Conservation (phyloP, 2,888 invertebrate species). For the Tinea trinotella region DNA sequence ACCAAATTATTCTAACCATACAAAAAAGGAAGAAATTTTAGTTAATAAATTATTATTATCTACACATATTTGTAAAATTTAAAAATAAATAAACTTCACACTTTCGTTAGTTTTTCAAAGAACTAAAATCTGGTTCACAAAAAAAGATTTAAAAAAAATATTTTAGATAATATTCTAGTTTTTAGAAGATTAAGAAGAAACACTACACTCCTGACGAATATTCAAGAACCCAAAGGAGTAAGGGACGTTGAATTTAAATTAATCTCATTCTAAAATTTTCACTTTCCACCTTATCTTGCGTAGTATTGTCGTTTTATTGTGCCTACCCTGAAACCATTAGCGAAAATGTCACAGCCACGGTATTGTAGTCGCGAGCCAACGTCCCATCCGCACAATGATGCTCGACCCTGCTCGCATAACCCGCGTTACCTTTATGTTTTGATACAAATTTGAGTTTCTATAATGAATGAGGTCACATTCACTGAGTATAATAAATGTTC, state of each 20-base stretch:
- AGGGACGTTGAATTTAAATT: slow-evolving; percentile 49
- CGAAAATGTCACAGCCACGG: slow-evolving; percentile 68
- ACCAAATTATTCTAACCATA: no score
- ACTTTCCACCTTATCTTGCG: slow-evolving; percentile 68
- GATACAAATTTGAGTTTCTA: slow-evolving; percentile 64
- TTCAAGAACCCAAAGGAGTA: not conserved
- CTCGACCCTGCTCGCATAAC: slow-evolving; percentile 43
- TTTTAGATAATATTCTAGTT: no score
- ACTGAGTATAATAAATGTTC: slow-evolving; percentile 10
- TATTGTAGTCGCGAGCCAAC: slow-evolving; percentile 62
- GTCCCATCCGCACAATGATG: slow-evolving; percentile 61
- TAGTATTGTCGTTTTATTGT: slow-evolving; percentile 71
- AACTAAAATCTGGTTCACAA: no score
- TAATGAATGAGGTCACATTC: slow-evolving; percentile 43
- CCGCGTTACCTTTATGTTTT: slow-evolving; percentile 56
- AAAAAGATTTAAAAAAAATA: no score
- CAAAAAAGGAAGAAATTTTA: no score
- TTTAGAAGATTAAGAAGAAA: not conserved
- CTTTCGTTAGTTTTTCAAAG: no score
- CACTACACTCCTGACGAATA: not conserved
- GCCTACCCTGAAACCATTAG: slow-evolving; percentile 70
- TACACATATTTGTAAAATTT: no score
- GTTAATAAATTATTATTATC: no score
- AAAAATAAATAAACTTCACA: no score
- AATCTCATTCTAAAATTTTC: slow-evolving; percentile 68